Percentiles rank a stretch among this genome's conserved stretches.
phyloP scores from a whole-genome alignment of 2,888 invertebrate genomes.

The Mesopsocus fuscifrons region DNA sequence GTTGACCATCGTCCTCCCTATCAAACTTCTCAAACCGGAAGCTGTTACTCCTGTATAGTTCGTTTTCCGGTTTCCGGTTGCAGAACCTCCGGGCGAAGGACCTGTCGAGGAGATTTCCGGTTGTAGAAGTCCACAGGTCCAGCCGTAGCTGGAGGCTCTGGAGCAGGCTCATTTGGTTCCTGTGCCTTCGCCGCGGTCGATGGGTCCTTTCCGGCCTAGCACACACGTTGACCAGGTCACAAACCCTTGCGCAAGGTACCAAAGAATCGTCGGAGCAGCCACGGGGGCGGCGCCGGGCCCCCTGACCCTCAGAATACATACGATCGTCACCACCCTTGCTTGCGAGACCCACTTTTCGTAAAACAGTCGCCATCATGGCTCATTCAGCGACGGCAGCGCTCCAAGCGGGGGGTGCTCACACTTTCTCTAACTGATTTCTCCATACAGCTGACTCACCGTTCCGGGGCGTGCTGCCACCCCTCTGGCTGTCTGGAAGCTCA shows the following conservation, averaged over 20 bases:
- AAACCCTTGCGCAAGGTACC: slow-evolving; percentile 4
- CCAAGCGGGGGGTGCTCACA: not conserved
- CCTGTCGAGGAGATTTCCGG: slow-evolving; percentile 3
- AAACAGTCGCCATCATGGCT: slow-evolving; percentile 10
- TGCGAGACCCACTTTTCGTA: slow-evolving; percentile 7
- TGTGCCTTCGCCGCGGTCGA: slow-evolving; percentile 1
- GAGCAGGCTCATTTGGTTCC: slow-evolving; percentile 1
- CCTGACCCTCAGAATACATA: slow-evolving; percentile 1
- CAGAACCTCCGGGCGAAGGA: slow-evolving; percentile 51
- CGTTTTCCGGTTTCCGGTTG: slow-evolving; percentile 56
- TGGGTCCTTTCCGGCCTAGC: slow-evolving; percentile 5
- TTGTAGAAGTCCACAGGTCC: slow-evolving; percentile 4
- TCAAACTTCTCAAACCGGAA: slow-evolving; percentile 75
- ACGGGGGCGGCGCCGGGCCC: not conserved
- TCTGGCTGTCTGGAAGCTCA: not conserved
- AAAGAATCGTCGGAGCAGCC: not conserved
- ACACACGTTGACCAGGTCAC: slow-evolving; percentile 6
- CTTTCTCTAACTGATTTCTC: not conserved
- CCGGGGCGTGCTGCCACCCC: not conserved
- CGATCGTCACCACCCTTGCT: not conserved
- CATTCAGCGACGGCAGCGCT: not conserved
- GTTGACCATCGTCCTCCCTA: slow-evolving; percentile 42
- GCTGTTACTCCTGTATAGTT: slow-evolving; percentile 69
- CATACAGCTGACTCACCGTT: too few species aligned
- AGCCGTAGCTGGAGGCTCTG: slow-evolving; percentile 5